Conservation (phyloP, 2,113 vertebrate species). For the Oncorhynchus tshawytscha region DNA sequence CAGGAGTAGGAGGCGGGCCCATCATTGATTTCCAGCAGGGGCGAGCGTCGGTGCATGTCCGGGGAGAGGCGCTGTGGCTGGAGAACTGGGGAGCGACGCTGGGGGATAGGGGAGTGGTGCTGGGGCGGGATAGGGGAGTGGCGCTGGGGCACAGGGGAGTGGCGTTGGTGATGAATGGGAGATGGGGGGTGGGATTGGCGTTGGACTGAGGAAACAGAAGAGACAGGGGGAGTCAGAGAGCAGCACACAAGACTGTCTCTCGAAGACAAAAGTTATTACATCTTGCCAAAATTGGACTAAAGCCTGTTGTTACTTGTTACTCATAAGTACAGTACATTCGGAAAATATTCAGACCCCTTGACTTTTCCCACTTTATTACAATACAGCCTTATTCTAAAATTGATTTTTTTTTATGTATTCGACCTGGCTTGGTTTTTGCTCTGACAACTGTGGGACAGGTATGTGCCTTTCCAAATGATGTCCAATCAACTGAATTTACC, state of each 20-base stretch:
- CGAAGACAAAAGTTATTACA: neutral
- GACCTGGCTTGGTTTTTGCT: too few relatives aligned
- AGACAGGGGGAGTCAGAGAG: neutral
- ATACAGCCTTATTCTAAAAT: too few relatives aligned
- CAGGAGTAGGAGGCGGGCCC: conserved; percentile 82
- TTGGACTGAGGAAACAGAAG: conserved; percentile 73
- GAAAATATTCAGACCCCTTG: too few relatives aligned
- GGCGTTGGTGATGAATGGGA: conserved; percentile 69
- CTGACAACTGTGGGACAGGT: too few relatives aligned
- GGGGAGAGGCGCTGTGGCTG: conserved; percentile 76
- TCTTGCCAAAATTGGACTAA: too few relatives aligned
- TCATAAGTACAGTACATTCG: too few relatives aligned
- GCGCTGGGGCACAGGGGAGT: conserved; percentile 78
- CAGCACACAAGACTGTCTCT: neutral
- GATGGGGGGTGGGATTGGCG: conserved; percentile 80
- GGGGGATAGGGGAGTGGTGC: conserved; percentile 81
- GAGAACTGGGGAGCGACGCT: conserved; percentile 74
- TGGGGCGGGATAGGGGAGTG: conserved; percentile 80
- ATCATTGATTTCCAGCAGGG: conserved; percentile 75
- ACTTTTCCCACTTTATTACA: too few relatives aligned
- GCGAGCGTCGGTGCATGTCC: conserved; percentile 78
- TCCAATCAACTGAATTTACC: too few relatives aligned
- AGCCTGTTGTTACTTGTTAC: too few relatives aligned
- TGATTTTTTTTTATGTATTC: too few relatives aligned
- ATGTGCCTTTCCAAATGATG: too few relatives aligned